Percentiles rank a stretch among this genome's conserved stretches.
Conservation (phyloP, 2,797 vertebrate genomes). For the Labroides dimidiatus region DNA sequence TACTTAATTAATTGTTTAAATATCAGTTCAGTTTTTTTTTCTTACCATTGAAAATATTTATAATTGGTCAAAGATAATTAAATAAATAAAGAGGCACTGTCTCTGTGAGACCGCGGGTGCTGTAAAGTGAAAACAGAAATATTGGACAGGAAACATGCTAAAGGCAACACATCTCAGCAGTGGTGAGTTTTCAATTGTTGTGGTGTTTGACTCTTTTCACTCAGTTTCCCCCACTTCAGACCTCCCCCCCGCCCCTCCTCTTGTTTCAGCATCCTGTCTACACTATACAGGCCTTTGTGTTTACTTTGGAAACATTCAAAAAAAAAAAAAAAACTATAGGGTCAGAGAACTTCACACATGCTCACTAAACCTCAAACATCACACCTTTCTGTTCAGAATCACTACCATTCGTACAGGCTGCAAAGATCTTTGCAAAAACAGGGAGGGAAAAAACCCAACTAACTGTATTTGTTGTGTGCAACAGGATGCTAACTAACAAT, state of each 20-base stretch:
- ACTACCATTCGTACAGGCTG: background rate
- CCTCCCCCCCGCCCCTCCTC: constrained; percentile 24
- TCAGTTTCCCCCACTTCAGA: constrained; percentile 56
- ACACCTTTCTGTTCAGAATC: constrained; percentile 61
- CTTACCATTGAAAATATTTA: background rate
- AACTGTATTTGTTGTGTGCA: constrained; percentile 37
- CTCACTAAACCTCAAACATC: constrained; percentile 62
- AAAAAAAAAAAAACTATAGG: constrained; percentile 10
- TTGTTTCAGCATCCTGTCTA: constrained; percentile 72
- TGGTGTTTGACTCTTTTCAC: constrained; percentile 63
- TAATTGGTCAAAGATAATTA: too few species aligned
- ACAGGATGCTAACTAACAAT: constrained; percentile 59
- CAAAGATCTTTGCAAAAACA: constrained; percentile 1
- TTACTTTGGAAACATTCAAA: constrained; percentile 22
- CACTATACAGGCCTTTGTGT: constrained; percentile 23
- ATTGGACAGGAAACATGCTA: constrained; percentile 62
- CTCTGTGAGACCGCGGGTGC: background rate
- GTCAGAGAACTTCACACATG: constrained; percentile 19
- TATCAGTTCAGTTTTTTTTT: too few species aligned
- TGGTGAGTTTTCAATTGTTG: constrained; percentile 60
- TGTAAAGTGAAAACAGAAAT: constrained; percentile 29
- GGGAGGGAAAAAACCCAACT: constrained; percentile 45
- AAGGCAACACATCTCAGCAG: constrained; percentile 34
- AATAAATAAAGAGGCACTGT: background rate
- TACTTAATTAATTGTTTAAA: too few species aligned